Conservation (phyloP, 1,140 invertebrate species). For the Brachionus manjavacas region DNA sequence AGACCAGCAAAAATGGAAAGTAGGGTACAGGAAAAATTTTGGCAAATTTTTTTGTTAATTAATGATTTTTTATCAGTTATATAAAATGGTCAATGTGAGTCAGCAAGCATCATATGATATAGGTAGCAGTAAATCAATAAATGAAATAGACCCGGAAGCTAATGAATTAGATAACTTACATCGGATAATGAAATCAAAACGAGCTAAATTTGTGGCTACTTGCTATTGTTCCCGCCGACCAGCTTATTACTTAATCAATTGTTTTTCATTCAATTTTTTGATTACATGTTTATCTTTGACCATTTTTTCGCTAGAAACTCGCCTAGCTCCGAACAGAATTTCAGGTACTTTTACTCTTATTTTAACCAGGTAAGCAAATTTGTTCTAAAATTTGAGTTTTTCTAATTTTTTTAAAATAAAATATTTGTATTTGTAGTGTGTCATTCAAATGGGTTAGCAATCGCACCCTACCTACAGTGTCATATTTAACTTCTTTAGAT, state of each 20-base stretch:
- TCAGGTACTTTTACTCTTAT: conserved; percentile 39
- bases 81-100: conserved; percentile 30
- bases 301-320: conserved; percentile 27
- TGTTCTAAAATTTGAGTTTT: too few relatives aligned
- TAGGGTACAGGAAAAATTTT: background rate
- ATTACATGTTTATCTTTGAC: conserved; percentile 24
- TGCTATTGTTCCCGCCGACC: conserved; percentile 38
- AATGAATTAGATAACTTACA: background rate
- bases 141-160: background rate
- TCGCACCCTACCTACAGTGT: conserved; percentile 22
- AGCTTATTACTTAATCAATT: conserved; percentile 41
- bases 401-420: background rate
- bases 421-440: background rate
- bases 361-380: conserved; percentile 7
- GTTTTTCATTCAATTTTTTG: conserved; percentile 37
- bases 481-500: conserved; percentile 40
- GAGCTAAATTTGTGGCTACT: conserved; percentile 32
- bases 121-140: background rate
- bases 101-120: conserved; percentile 16
- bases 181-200: background rate
- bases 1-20: conserved; percentile 40
- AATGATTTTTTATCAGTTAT: conserved; percentile 3
- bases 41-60: background rate
- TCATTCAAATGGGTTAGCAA: conserved; percentile 33
- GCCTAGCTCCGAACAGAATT: conserved; percentile 15